phyloP scores from a whole-genome alignment of 2,888 invertebrate species.

The Muschampia plurimacula region DNA sequence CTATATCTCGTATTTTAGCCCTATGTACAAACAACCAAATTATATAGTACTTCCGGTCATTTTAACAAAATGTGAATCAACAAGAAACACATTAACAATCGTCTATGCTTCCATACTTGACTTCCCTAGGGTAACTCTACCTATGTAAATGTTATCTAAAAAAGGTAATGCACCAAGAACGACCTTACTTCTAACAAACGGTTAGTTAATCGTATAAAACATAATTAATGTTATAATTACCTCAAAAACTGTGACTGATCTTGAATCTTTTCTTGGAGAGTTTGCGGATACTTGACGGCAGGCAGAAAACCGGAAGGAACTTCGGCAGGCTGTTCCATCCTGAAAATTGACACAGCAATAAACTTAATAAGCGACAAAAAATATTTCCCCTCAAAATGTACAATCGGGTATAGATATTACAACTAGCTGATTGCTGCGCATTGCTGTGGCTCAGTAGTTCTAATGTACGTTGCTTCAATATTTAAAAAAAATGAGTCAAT shows the following conservation, averaged over 20 bases:
- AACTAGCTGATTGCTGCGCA: no score
- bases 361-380: not conserved
- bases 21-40: no score
- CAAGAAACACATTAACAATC: no score
- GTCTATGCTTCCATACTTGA: no score
- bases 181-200: not conserved
- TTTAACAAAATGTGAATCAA: no score
- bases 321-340: constrained; percentile 64
- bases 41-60: no score
- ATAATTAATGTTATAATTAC: constrained; percentile 49
- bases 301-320: constrained; percentile 58
- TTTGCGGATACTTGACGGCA: constrained; percentile 55
- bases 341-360: constrained; percentile 54
- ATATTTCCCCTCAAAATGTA: not conserved
- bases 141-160: no score
- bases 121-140: no score
- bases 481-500: no score
- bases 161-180: not conserved
- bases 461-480: no score
- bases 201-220: not conserved
- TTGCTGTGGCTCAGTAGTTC: no score
- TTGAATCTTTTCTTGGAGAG: constrained; percentile 53
- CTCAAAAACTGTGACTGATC: constrained; percentile 56
- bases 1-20: not conserved
- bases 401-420: no score